These are phyloP conservation scores for Leptoclinus maculatus DNA, from an alignment of 2,797 vertebrate genomes.

Conservation along the genomic window DNA sequence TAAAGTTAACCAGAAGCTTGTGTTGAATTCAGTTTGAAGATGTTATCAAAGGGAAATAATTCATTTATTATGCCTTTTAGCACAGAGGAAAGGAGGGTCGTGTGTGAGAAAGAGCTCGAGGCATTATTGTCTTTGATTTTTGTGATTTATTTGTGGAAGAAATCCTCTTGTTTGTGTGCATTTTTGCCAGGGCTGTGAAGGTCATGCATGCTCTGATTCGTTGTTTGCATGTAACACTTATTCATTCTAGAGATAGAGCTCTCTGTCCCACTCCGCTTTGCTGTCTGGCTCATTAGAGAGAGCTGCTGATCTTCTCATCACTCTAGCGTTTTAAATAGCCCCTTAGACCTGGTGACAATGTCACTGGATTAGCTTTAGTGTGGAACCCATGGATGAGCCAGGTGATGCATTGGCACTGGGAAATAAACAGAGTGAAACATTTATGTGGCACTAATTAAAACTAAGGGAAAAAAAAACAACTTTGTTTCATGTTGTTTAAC, in stretches of 20 bases:
- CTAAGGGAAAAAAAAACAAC: background rate
- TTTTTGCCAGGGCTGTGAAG: constrained; percentile 30
- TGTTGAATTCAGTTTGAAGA: constrained; percentile 72
- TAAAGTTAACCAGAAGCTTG: constrained; percentile 52
- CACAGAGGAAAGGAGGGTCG: constrained; percentile 28
- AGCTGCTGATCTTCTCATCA: constrained; percentile 65
- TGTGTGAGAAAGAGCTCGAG: constrained; percentile 19
- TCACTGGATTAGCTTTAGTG: constrained; percentile 60
- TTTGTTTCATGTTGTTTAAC: background rate
- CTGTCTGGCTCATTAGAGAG: constrained; percentile 56
- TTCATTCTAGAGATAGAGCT: constrained; percentile 11
- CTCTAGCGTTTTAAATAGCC: constrained; percentile 64
- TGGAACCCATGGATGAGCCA: constrained; percentile 14
- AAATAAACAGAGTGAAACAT: constrained; percentile 20
- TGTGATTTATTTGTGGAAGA: constrained; percentile 36
- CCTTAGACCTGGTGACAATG: constrained; percentile 59
- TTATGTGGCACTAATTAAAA: background rate
- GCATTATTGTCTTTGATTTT: constrained; percentile 45
- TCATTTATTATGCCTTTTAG: constrained; percentile 65
- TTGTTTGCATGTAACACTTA: background rate
- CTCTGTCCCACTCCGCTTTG: constrained; percentile 10
- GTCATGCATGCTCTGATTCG: constrained; percentile 1
- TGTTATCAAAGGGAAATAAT: constrained; percentile 60
- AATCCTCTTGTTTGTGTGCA: constrained; percentile 1
- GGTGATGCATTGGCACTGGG: constrained; percentile 21